Base-by-base conservation (phyloP, 2,888 invertebrate genomes). In the Oxycera nigricornis region DNA sequence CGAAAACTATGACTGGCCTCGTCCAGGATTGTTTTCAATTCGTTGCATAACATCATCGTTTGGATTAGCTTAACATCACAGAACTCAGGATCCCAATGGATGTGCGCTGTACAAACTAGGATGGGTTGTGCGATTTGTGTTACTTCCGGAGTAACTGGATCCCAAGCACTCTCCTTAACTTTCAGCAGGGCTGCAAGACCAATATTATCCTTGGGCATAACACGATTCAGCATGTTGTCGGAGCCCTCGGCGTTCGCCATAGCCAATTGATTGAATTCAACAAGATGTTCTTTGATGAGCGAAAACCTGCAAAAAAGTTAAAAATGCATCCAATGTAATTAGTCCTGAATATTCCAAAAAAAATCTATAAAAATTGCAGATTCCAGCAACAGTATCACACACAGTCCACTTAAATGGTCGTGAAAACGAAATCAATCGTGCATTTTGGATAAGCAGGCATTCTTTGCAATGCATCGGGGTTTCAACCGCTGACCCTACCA, bases 1-100 rank as follows among this genome's bases (percentile, higher is more conserved):
- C 94, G 89, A 80, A 94, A 90, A 80, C 92, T 92, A 80, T 93
- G 91, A 77, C 92, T 91, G 39, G 94, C 93, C 84, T 95, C 94
- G 82, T 96, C 95, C 77, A 95, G 88, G 77, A 97, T 95, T 77
- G 90, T 89, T 82, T 94, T 91, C 80, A 99, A 88, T 86, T 98
- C 98, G 84, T 96, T 94, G 87, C 96, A 94, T 79, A 99, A 87
- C 97, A 99, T 98, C 94, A 98, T 97, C 39, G 97, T 97, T 87
- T 99, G 99, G 78, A 99, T 97, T 61, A 99, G 90, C 87, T 99
- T 99, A 62, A 99, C 99, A 87, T 99, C 99, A 85, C 98, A 97
- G 87, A 93, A 98, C 87, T 99, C 98, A 0, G 99, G 99, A 88
- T 99, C 98, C 99, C 99, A 99, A 86, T 99, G 98, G 81, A 99